These are phyloP conservation scores for Spinus olivaceus DNA, from an alignment of 2,797 vertebrate species.

Conservation along the genomic window DNA sequence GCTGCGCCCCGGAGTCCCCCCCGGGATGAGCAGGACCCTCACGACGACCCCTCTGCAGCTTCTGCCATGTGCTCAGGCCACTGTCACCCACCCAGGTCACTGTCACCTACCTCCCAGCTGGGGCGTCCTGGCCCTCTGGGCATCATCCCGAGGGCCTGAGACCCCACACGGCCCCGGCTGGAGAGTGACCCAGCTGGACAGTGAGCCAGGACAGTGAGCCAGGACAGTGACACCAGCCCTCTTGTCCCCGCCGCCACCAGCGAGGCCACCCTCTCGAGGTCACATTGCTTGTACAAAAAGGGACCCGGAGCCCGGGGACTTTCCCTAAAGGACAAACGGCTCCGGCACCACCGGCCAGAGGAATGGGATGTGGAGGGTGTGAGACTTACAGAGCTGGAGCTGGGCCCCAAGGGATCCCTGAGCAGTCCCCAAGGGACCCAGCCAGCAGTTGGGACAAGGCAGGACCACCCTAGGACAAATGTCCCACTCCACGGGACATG, in stretches of 20 bases:
- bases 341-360: fast-evolving
- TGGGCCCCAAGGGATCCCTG: not conserved
- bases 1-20: not conserved
- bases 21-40: not conserved
- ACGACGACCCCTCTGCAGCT: fast-evolving
- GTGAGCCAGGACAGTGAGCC: no score
- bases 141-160: fast-evolving
- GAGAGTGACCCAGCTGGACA: no score
- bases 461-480: not conserved
- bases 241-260: fast-evolving
- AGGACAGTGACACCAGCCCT: not conserved
- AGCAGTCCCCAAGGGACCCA: fast-evolving
- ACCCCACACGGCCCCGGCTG: fast-evolving
- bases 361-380: fast-evolving
- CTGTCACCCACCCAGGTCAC: not conserved
- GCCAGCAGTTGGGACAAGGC: not conserved
- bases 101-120: not conserved
- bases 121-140: fast-evolving
- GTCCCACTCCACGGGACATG: fast-evolving
- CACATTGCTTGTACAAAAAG: fast-evolving
- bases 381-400: no score
- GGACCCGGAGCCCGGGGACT: fast-evolving
- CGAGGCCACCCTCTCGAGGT: not conserved
- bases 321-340: fast-evolving
- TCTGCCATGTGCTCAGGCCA: not conserved